Conservation (phyloP, 2,888 invertebrate genomes). For the Archips xylosteana region DNA sequence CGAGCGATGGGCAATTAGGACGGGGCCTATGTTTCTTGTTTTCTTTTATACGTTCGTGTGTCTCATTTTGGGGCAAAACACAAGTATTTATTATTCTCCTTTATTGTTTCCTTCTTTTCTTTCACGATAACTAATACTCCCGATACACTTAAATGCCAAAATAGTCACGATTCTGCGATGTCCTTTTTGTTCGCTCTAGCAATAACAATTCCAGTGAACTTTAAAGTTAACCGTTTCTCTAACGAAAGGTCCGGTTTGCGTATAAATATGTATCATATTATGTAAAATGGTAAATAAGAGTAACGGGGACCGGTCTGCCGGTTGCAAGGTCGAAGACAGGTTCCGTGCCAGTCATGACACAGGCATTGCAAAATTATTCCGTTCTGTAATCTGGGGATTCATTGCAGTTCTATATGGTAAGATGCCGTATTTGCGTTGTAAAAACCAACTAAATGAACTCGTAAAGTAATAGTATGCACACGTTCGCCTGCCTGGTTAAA, state of each 20-base stretch:
- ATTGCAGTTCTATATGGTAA: background rate
- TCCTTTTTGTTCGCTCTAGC: slow-evolving; percentile 14
- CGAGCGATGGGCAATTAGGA: no score
- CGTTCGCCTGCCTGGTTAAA: background rate
- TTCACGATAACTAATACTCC: background rate
- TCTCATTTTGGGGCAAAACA: no score
- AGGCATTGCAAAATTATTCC: slow-evolving; percentile 18
- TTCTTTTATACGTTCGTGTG: no score
- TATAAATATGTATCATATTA: background rate
- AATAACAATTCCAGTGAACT: slow-evolving; percentile 35
- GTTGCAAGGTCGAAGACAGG: slow-evolving; percentile 76
- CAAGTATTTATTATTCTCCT: no score
- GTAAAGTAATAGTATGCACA: background rate
- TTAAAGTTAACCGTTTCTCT: slow-evolving; percentile 5
- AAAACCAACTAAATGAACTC: no score
- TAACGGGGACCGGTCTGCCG: slow-evolving; percentile 27
- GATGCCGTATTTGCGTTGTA: background rate
- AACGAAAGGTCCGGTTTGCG: background rate
- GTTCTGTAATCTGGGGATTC: slow-evolving; percentile 23
- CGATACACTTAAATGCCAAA: slow-evolving; percentile 18
- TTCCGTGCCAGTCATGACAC: slow-evolving; percentile 47
- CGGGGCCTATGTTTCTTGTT: no score
- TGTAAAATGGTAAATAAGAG: slow-evolving; percentile 26
- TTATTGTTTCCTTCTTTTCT: background rate
- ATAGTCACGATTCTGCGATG: slow-evolving; percentile 25